A percentile compares a stretch with the other conserved stretches of the same genome.
These are phyloP conservation scores for Medauroidea extradentata DNA, from an alignment of 1,140 invertebrate species.

Conservation along the genomic window DNA sequence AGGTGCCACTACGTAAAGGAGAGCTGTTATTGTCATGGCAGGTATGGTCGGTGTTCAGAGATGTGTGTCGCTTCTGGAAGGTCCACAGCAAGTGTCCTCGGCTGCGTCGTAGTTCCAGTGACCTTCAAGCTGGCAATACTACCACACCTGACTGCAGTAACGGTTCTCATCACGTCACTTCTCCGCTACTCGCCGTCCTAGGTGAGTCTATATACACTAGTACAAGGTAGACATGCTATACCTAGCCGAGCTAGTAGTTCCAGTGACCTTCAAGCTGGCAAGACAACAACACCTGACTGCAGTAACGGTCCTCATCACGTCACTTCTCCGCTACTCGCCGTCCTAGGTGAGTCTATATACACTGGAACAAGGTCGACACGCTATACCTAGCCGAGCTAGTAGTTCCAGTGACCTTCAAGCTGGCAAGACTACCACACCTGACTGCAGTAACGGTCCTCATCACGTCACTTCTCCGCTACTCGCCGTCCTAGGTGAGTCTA, in stretches of 20 bases:
- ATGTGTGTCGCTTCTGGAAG: conserved; percentile 62
- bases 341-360: not conserved
- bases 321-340: not conserved
- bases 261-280: conserved; percentile 43
- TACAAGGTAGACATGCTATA: too few relatives aligned
- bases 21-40: conserved; percentile 32
- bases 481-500: not conserved
- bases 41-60: conserved; percentile 63
- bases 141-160: conserved; percentile 18
- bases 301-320: not conserved
- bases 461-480: not conserved
- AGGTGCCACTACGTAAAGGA: too few relatives aligned
- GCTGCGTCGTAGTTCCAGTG: conserved; percentile 52
- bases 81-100: conserved; percentile 59
- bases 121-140: conserved; percentile 37
- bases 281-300: conserved; percentile 30
- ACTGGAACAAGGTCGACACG: too few relatives aligned
- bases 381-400: too few relatives aligned
- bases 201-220: too few relatives aligned
- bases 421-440: conserved; percentile 32
- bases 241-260: too few relatives aligned
- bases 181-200: not conserved
- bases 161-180: not conserved
- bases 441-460: not conserved
- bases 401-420: conserved; percentile 48